These are phyloP conservation scores for Osedax frankpressi DNA, from an alignment of 2,888 invertebrate species.

Conservation along the genomic window DNA sequence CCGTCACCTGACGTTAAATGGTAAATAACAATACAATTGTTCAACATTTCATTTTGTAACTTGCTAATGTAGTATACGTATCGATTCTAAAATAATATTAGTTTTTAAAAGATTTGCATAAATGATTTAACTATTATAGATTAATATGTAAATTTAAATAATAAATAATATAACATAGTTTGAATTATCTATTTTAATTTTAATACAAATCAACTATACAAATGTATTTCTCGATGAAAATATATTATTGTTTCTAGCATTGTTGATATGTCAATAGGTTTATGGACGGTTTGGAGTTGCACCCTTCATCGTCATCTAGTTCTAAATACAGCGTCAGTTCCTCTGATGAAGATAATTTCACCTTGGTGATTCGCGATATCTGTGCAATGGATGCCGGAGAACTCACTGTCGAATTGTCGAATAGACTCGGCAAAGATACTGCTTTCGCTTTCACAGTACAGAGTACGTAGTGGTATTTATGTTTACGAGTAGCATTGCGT, in stretches of 20 bases:
- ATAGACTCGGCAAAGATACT: constrained; percentile 76
- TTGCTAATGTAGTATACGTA: too few relatives aligned
- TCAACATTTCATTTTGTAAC: background rate
- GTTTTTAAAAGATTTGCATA: too few relatives aligned
- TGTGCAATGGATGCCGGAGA: constrained; percentile 83
- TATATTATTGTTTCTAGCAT: too few relatives aligned
- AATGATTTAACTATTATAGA: too few relatives aligned
- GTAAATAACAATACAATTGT: constrained; percentile 21
- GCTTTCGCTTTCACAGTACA: constrained; percentile 56
- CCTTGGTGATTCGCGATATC: constrained; percentile 73
- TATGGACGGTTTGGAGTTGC: constrained; percentile 42
- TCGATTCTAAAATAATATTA: too few relatives aligned
- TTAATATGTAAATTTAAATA: too few relatives aligned
- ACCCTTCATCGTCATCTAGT: constrained; percentile 45
- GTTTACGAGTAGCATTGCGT: constrained; percentile 1
- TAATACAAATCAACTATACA: too few relatives aligned
- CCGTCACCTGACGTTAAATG: constrained; percentile 30
- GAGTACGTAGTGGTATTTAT: constrained; percentile 23
- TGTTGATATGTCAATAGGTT: too few relatives aligned
- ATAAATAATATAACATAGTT: too few relatives aligned
- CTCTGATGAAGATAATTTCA: constrained; percentile 60
- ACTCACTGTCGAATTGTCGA: constrained; percentile 87
- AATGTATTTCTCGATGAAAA: too few relatives aligned
- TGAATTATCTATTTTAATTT: too few relatives aligned
- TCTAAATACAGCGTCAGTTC: constrained; percentile 53